Base-by-base conservation (phyloP, 2,113 vertebrate genomes). In the Myrmecobius fasciatus region DNA sequence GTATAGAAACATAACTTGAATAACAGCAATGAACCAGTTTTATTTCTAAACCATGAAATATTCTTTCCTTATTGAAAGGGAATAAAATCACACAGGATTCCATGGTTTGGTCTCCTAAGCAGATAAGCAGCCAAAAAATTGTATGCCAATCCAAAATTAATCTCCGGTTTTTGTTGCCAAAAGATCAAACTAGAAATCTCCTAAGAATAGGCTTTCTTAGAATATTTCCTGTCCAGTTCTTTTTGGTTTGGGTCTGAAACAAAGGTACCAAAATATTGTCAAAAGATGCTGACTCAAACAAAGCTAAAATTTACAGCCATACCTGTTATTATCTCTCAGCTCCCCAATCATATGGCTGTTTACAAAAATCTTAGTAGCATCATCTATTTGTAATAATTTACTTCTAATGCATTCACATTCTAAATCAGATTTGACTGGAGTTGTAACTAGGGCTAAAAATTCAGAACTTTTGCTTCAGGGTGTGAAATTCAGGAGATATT, bases 181-280 rank as follows among this genome's bases (percentile, higher is more conserved):
- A 97, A 96, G 91, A 91, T 97, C 96, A 97, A 94, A 96, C 97
- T 97, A 97, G 96, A 95, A 97, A 97, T 96, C 96, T 48, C 93
- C 88, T 96, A 97, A 97, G 95, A 97, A 96, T 92, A 97, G 96
- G 92, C 48, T 93, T 96, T 96, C 92, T 95, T 94, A 95, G 67
- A 95, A 96, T 91, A 95, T 95, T 96, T 97, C 94, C 96, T 94
- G 91, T 92, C 93, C 89, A 91, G 92, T 56, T 91, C 89, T 96
- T 95, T 90, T 91, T 92, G 96, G 92, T 93, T 96, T 97, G 97
- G 95, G 95, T 91, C 94, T 91, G 92, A 96, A 92, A 49, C 48
- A 90, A 93, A 17, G 54, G 91, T 36, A 90, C 93, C 90, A 89
- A 92, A 95, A 47, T 54, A 90, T 22, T 94, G 47, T 31, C 53